These are phyloP conservation scores for Lithobates pipiens DNA, from an alignment of 2,797 vertebrate genomes.

Conservation along the genomic window DNA sequence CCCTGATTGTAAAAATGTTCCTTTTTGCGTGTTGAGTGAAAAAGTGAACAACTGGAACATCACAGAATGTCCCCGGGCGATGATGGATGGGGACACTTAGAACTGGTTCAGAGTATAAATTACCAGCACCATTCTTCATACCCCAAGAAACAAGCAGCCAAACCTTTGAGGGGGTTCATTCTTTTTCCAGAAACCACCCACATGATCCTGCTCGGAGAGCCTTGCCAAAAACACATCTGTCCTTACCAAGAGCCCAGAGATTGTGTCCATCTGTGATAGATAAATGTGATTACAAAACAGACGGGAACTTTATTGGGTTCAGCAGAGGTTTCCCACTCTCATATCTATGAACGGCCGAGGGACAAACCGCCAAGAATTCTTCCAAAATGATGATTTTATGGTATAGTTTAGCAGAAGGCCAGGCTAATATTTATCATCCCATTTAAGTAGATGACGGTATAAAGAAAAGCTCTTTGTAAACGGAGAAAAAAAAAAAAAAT, in stretches of 20 bases:
- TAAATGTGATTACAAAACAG: constrained; percentile 60
- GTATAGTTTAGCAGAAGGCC: background rate
- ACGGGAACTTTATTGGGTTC: constrained; percentile 23
- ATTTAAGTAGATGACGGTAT: background rate
- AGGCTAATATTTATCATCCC: constrained; percentile 15
- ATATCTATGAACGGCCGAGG: background rate
- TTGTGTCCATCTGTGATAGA: constrained; percentile 55
- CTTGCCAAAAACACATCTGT: constrained; percentile 57
- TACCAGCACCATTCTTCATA: background rate
- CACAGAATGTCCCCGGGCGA: constrained; percentile 20
- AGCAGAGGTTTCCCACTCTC: constrained; percentile 23
- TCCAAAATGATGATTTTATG: constrained; percentile 7
- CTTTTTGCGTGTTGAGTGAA: background rate
- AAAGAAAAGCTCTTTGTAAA: background rate
- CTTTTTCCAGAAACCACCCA: constrained; percentile 55
- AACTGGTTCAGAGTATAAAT: constrained; percentile 10
- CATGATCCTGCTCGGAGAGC: constrained; percentile 1
- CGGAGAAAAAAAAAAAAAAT: background rate
- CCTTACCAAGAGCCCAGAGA: constrained; percentile 15
- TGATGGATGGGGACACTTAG: constrained; percentile 10
- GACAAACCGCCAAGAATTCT: background rate
- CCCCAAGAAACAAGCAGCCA: constrained; percentile 19
- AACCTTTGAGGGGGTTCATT: constrained; percentile 37
- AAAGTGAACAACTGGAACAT: constrained; percentile 13
- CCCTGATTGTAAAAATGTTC: constrained; percentile 1